Base-by-base conservation (phyloP, 2,797 vertebrate species). In the Echeneis naucrates region DNA sequence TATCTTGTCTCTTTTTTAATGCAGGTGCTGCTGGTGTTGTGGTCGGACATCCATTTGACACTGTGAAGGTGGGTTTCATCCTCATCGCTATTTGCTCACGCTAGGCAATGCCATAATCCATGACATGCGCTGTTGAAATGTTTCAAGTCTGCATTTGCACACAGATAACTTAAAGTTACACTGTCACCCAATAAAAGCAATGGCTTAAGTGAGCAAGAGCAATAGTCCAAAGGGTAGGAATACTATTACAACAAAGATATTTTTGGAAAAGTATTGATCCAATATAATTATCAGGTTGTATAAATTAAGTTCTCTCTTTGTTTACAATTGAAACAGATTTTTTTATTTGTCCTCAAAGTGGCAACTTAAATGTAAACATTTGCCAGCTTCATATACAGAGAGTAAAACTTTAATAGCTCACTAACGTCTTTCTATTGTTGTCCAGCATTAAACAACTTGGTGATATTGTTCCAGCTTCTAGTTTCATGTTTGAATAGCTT, bases 41-140 rank as follows among this genome's bases (percentile, higher is more conserved):
- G 77, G 98, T 99, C 14, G 98, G 98, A 86, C 98, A 99, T 91
- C 98, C 98, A 0, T 99, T 99, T 81, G 98, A 99, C 88, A 99
- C 97, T 0, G 97, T 99, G 72, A 99, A 99, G 97, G 98, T 98
- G 95, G 93, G 97, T 23, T 69, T 8, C 30, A 30, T 82, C 33
- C 12, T 77, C 48, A 8, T n/a, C 13, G 23, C 19, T 74, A 0
- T 77, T 82, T 67, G 64, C 52, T 79, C 19, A 35, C 57, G 42
- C 76, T 72, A 65, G 54, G 53, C 26, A 75, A 59, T 58, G 30
- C 26, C 37, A 52, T 19, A 42, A 55, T 74, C 23, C 48, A 51
- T 21, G 30, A 42, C 4, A 13, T 61, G 51, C 59, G 53, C 13
- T 68, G 48, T 72, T 23, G 7, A n/a, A 37, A 54, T 47, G 44